Evolutionary conservation across 2,113 vertebrate species (phyloP), one percentile per base, ranked within the genome.

Genomic region (Leucopsar rothschildi): DNA sequence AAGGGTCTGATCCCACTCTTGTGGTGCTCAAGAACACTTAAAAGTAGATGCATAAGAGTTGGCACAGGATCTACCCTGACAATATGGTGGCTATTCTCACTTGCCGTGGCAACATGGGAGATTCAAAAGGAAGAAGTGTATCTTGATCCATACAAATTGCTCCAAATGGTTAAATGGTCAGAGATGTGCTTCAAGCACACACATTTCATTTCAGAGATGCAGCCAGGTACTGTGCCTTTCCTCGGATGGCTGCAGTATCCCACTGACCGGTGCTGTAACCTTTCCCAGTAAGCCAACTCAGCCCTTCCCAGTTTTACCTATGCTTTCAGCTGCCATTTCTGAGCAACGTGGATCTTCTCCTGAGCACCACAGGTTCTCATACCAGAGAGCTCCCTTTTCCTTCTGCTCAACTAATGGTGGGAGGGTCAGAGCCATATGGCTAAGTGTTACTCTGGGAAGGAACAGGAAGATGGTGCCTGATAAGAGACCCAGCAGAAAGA

Each of bases 191-290:
- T 63, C 63, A 66, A 77, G 59, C 35, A 63, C 33, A 39, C 1
- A 10, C 12, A 19, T 65, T 82, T 86, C 4, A 5, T 53, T 73
- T 83, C 2, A 81, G 76, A 77, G 40, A 9, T 0, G 0, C 49
- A 68, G 44, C 8, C 0, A 1, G 50, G 39, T 55, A 17, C 45
- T 33, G 49, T 89, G 61, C 15, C 73, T 65, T 33, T 33, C 33
- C 55, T 61, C 1, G 1, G 29, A 49, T 0, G 0, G 49, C 28
- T 0, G 0, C 65, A 33, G 53, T 40, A 79, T 47, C 31, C 45
- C 59, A 27, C 9, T 63, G 55, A 42, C 2, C 1, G 1, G 7
- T 15, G 5, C 28, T 77, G 55, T 25, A 61, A 55, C 29, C 8
- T 56, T 63, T 47, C 39, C 47, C 39, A 77, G 39, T 15, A 55